phyloP scores from a whole-genome alignment of 2,888 invertebrate species.

The Geophilus truncorum region DNA sequence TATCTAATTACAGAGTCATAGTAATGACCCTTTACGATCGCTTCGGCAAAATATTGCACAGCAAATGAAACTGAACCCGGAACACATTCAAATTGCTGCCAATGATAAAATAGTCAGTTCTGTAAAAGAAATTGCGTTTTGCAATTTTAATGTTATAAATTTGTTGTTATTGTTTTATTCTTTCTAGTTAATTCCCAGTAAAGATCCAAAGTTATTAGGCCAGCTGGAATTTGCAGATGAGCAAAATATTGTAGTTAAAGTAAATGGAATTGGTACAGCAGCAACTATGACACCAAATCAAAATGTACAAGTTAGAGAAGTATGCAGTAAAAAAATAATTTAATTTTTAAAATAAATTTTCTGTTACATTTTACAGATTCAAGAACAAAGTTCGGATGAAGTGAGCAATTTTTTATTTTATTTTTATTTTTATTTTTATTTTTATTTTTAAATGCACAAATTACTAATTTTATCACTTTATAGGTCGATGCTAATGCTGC shows the following conservation, averaged over 20 bases:
- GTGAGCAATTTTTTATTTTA: neutral
- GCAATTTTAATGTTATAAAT: too few species aligned
- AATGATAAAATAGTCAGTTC: constrained; percentile 49
- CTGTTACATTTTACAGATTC: neutral
- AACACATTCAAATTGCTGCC: constrained; percentile 47
- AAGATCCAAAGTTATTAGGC: constrained; percentile 49
- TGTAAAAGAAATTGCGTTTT: too few species aligned
- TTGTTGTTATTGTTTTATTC: neutral
- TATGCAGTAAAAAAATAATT: neutral
- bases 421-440: neutral
- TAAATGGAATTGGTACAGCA: constrained; percentile 33
- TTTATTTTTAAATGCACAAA: too few species aligned
- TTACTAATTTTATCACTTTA: too few species aligned
- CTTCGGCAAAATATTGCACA: constrained; percentile 48
- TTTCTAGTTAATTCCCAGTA: constrained; percentile 43
- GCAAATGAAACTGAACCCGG: constrained; percentile 44
- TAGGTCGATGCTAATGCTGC: constrained; percentile 31
- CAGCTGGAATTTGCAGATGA: constrained; percentile 49
- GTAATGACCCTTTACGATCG: constrained; percentile 49
- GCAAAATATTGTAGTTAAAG: constrained; percentile 42
- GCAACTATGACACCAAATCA: constrained; percentile 29
- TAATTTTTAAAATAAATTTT: neutral
- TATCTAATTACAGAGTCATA: constrained; percentile 45
- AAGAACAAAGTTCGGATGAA: neutral
- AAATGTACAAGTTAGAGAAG: constrained; percentile 41